Base-by-base conservation (phyloP, 2,888 invertebrate genomes). In the Volucella bombylans region DNA sequence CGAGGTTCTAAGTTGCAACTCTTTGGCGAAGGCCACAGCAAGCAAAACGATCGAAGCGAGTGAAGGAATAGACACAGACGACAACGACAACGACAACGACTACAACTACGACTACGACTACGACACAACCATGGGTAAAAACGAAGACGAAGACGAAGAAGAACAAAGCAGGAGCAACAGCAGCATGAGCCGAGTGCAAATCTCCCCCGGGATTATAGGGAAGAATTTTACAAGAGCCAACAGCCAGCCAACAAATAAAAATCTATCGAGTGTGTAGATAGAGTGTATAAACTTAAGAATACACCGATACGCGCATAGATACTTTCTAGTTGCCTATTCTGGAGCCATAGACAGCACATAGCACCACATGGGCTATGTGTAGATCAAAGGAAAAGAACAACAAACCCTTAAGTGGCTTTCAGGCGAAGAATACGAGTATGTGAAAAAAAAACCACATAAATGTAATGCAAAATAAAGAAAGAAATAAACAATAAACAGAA, bases 361-460 rank as follows among this genome's bases (percentile, higher is more conserved):
- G 45, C 47, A 59, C 50, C 59, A 39, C 65, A 80, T 72, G 55
- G 76, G 54, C 76, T 52, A 43, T 67, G 65, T 50, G 76, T 49
- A 67, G 31, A 81, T 64, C 62, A 47, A 10, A 76, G 50, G 74
- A 69, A 55, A 72, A 55, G 64, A 72, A 31, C 31, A 31, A 31
- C 31, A 31, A 31, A 80, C 86, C 82, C 80, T 82, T 82, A 72
- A 79, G 82, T 74, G 79, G 67, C 47, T 87, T 65, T 54, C 87
- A 87, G 87, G 88, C 86, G 86, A 88, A 88, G 87, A 88, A 87
- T 55, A 76, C 49, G 64, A 23, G 11, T n/a, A 10, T 6, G 61
- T 31, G 41, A 55, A 64, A 18, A 86, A 87, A 88, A 87, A 87
- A 87, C 88, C 88, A 89, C 88, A 88, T 88, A 89, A 87, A 88